Evolutionary conservation across 2,888 invertebrate species (phyloP).

Genomic region (Cheilosia vernalis): DNA sequence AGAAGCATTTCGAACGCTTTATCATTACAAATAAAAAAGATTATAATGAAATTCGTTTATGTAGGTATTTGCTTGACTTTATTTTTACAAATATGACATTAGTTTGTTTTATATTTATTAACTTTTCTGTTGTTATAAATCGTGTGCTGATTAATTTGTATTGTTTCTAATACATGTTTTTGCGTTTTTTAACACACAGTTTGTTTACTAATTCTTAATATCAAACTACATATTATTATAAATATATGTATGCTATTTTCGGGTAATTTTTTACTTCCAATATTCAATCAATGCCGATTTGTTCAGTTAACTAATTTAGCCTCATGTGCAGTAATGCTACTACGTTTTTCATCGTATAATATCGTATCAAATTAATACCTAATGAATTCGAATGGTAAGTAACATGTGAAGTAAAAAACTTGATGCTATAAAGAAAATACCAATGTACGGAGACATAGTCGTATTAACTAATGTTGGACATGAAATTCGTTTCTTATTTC

Average conservation of each 20-base stretch:
- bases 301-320: conserved; percentile 30
- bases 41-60: background rate
- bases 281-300: conserved; percentile 42
- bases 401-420: conserved; percentile 45
- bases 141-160: conserved; percentile 10
- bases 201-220: conserved; percentile 26
- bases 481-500: conserved; percentile 1
- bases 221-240: conserved; percentile 15
- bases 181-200: conserved; percentile 53
- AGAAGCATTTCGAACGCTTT: no score
- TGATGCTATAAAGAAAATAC: conserved; percentile 31
- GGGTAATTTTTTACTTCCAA: conserved; percentile 45
- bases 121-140: conserved; percentile 22
- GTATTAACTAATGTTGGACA: background rate
- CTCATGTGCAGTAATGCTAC: conserved; percentile 49
- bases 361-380: conserved; percentile 39
- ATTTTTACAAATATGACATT: conserved; percentile 28
- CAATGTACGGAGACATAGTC: conserved; percentile 6
- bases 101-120: conserved; percentile 18
- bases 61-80: conserved; percentile 14
- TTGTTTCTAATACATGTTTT: conserved; percentile 44
- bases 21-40: background rate
- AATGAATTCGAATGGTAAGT: conserved; percentile 47
- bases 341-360: conserved; percentile 3
- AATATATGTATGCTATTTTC: conserved; percentile 21